A percentile compares a stretch with the other conserved stretches of the same genome.
These are phyloP conservation scores for Chelonus formosanus DNA, from an alignment of 2,888 invertebrate species.

Conservation along the genomic window DNA sequence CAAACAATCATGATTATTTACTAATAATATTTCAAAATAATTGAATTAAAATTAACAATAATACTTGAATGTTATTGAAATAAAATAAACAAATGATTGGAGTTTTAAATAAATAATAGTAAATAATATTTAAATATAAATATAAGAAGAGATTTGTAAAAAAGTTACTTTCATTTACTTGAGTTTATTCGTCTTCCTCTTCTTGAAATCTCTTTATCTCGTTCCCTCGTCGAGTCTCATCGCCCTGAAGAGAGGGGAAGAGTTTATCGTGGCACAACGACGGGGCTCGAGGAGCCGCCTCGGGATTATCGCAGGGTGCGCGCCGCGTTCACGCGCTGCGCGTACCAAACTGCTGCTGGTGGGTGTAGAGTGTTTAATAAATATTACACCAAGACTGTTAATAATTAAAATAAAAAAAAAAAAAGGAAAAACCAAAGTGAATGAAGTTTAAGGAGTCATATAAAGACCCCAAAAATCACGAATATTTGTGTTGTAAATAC, in stretches of 20 bases:
- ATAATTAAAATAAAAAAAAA: too few relatives aligned
- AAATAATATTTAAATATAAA: not conserved
- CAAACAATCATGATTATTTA: too few relatives aligned
- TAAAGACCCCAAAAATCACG: too few relatives aligned
- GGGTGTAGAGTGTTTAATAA: too few relatives aligned
- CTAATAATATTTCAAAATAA: too few relatives aligned
- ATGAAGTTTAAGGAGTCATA: too few relatives aligned
- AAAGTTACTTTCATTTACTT: not conserved
- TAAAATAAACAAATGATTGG: not conserved
- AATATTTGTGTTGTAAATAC: too few relatives aligned
- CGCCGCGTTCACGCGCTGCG: conserved; percentile 30
- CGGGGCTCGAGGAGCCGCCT: conserved; percentile 40
- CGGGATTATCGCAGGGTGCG: conserved; percentile 38
- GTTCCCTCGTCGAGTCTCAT: conserved; percentile 18
- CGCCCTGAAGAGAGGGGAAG: conserved; percentile 24
- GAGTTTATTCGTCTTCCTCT: conserved; percentile 20
- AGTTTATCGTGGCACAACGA: conserved; percentile 36
- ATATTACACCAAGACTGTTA: too few relatives aligned
- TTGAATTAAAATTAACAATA: too few relatives aligned
- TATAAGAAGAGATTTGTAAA: not conserved
- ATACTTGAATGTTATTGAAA: not conserved
- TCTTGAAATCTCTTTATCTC: conserved; percentile 34
- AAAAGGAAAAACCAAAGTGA: too few relatives aligned
- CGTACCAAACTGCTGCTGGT: too few relatives aligned
- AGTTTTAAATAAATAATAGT: not conserved